Percentiles rank a stretch among this genome's conserved stretches.
Evolutionary conservation across 2,888 invertebrate genomes (phyloP).

Genomic region (Tachina fera): DNA sequence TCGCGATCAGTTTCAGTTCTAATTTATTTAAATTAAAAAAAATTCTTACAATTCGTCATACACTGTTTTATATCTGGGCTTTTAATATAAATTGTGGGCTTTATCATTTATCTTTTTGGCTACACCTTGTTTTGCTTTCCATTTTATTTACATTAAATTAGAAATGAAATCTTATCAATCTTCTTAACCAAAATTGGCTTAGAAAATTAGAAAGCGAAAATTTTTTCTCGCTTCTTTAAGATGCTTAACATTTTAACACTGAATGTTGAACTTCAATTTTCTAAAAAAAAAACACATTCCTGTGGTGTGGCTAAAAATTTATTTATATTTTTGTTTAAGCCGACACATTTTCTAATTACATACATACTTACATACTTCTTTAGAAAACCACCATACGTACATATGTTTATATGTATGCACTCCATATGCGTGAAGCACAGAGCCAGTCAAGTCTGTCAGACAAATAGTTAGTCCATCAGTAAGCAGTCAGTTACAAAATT

Average conservation of each 20-base stretch:
- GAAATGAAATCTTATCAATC: slow-evolving; percentile 7
- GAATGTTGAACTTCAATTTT: slow-evolving; percentile 28
- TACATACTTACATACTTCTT: slow-evolving; percentile 54
- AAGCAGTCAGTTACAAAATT: slow-evolving; percentile 33
- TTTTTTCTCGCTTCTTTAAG: slow-evolving; percentile 47
- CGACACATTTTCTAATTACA: slow-evolving; percentile 69
- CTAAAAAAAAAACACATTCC: slow-evolving; percentile 53
- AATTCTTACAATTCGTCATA: too few species aligned
- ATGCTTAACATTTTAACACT: slow-evolving; percentile 57
- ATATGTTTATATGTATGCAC: not conserved
- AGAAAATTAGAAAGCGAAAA: slow-evolving; percentile 72
- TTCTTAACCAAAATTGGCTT: slow-evolving; percentile 54
- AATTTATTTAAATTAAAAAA: too few species aligned
- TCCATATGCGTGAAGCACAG: slow-evolving; percentile 15
- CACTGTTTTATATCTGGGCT: too few species aligned
- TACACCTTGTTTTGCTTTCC: not conserved
- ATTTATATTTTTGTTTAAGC: slow-evolving; percentile 55
- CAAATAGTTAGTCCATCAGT: not conserved
- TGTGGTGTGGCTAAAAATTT: slow-evolving; percentile 45
- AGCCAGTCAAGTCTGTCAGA: not conserved
- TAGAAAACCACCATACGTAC: slow-evolving; percentile 19
- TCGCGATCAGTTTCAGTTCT: too few species aligned
- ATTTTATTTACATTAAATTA: not conserved
- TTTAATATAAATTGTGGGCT: not conserved
- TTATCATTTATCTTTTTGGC: not conserved